These are phyloP conservation scores for Vidua macroura DNA, from an alignment of 2,113 vertebrate genomes.

Conservation along the genomic window DNA sequence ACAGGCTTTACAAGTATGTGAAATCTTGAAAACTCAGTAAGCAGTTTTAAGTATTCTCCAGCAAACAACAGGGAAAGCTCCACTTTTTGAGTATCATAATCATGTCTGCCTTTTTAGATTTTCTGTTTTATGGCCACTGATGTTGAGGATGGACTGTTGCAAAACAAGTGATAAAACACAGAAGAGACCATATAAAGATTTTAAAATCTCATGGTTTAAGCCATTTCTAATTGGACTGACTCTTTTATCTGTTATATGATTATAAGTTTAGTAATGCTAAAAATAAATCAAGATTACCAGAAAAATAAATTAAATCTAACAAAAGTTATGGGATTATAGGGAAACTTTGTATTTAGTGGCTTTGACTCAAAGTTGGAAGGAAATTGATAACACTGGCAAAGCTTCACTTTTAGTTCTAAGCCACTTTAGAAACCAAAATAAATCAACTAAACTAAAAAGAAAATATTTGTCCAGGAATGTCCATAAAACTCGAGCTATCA, in stretches of 20 bases:
- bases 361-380: not conserved
- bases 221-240: not conserved
- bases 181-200: not conserved
- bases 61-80: not conserved
- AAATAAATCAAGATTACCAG: not conserved
- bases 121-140: not conserved
- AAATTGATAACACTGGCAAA: not conserved
- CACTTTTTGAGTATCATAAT: not conserved
- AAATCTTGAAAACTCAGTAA: not conserved
- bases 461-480: not conserved
- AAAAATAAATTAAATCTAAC: not conserved
- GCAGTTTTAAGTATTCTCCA: not conserved
- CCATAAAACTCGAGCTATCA: not conserved
- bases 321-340: not conserved
- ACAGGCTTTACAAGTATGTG: not conserved
- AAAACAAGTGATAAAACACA: not conserved
- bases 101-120: not conserved
- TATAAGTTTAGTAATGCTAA: not conserved
- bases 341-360: not conserved
- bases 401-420: not conserved
- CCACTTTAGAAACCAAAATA: not conserved
- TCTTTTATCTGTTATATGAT: not conserved
- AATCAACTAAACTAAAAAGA: not conserved
- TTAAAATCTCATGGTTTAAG: not conserved
- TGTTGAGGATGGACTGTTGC: not conserved